Evolutionary conservation across 2,888 invertebrate genomes (phyloP), one percentile per base, ranked within the genome.

Genomic region (Mythimna albipuncta): DNA sequence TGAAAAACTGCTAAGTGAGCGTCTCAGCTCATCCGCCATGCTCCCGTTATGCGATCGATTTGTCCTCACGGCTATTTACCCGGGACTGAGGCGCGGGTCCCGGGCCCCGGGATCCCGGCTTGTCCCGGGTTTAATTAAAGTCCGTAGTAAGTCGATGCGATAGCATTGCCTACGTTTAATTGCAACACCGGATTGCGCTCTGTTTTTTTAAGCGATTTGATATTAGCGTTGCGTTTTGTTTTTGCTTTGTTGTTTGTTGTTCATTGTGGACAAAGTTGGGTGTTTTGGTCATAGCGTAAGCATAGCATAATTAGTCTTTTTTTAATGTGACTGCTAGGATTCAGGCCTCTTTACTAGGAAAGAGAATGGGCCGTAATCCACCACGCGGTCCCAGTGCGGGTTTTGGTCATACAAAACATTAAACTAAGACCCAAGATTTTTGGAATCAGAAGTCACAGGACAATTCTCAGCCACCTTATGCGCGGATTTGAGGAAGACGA

Each of bases 81-180:
- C 81, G 79, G 72, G 75, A 74, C 70, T 75, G 79, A 73, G 73
- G 72, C 70, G 77, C 76, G 61, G 61, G 55, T 58, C 70, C 70
- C 77, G 73, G 59, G 71, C 11, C 79, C 71, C 72, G 77, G 77
- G 69, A 55, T 68, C 74, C 69, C 71, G 76, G 69, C 79, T 64
- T 66, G 77, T 73, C 78, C 76, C 76, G 76, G 78, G 63, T 87
- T 88, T 88, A 88, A 88, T 88, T 88, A 87, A 88, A 88, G 73
- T 77, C 81, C 69, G 82, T 72, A 84, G 78, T 88, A 86, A 85
- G 87, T 85, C 81, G 82, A 80, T 69, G 65, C 59, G 84, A 85
- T 79, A 79, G 77, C 82, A 79, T 62, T 77, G 76, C 80, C 81
- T 79, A 70, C 82, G 81, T 85, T 84, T 83, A 85, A 85, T 85